Evolutionary conservation across 2,797 vertebrate genomes (phyloP), one percentile per base, ranked within the genome.

Genomic region (Neopelma chrysocephalum): DNA sequence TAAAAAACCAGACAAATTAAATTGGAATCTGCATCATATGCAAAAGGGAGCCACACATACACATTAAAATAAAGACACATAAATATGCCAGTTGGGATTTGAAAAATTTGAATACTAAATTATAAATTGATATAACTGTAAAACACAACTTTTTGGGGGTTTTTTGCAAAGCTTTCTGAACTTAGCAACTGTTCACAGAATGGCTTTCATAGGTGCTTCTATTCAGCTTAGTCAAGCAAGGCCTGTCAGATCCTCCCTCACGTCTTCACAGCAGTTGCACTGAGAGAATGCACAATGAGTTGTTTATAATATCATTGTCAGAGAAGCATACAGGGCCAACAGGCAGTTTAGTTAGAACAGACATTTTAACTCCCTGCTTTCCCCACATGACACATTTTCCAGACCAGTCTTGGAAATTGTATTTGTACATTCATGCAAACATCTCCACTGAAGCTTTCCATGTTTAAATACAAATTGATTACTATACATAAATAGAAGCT

Each of bases 271-370:
- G 54, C 54, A 93, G 14, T 51, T 58, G 34, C 23, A 32, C 36
- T 50, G 69, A 4, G 1, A 51, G 12, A n/a, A 7, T 56, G 29
- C 12, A 43, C 57, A 51, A 47, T 77, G 45, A 92, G 76, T 50
- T 81, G 51, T 89, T 96, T 83, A 48, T 64, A 50, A 34, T 43
- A 85, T 26, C 16, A 71, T 84, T 94, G 97, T 73, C 32, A 61
- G 57, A 48, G 29, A 36, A 45, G 68, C 70, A 93, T 90, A 91
- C 31, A 89, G 84, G 68, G 32, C 57, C 79, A 95, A 93, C 77
- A 93, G 89, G 65, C 85, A 93, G 64, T 76, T 89, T 89, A 95
- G 61, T 94, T 88, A 92, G 15, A 76, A 42, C 9, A 72, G 72
- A 42, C 4, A 38, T 76, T 90, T 84, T 61, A 57, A 34, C 54